Conservation (phyloP, 2,113 vertebrate genomes). For the Albula glossodonta region DNA sequence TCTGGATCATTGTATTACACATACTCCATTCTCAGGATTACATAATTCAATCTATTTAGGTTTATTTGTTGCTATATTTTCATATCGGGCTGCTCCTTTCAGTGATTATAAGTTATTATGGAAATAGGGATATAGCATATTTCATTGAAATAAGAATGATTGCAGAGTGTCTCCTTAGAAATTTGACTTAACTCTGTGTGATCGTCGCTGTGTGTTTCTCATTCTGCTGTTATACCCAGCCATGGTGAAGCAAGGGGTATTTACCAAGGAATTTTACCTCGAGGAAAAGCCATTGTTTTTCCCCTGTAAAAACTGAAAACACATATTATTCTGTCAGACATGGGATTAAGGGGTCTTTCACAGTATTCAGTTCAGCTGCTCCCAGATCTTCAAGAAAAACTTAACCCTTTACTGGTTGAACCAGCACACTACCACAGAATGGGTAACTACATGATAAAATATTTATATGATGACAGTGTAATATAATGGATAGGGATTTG, state of each 20-base stretch:
- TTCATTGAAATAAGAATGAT: not conserved
- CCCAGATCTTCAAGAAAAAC: not conserved
- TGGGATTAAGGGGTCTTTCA: not conserved
- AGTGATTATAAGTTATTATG: too few relatives aligned
- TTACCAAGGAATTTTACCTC: not conserved
- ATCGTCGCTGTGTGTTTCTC: not conserved
- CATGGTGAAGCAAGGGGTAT: not conserved
- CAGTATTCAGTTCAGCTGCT: not conserved
- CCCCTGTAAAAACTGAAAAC: not conserved
- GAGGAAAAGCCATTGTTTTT: not conserved
- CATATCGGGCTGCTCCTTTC: not conserved
- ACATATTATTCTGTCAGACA: not conserved
- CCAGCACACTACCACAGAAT: not conserved
- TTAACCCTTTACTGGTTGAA: not conserved
- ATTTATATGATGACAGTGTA: too few relatives aligned
- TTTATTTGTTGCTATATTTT: not conserved
- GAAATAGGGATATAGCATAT: not conserved
- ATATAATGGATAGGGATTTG: too few relatives aligned
- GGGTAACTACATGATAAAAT: too few relatives aligned
- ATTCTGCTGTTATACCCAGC: not conserved
- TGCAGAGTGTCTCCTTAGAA: not conserved
- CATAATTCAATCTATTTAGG: not conserved
- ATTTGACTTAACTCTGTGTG: not conserved
- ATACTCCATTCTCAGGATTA: not conserved
- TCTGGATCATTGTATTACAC: not conserved